Evolutionary conservation across 1,140 invertebrate genomes (phyloP).

Genomic region (Drosophila ficusphila): DNA sequence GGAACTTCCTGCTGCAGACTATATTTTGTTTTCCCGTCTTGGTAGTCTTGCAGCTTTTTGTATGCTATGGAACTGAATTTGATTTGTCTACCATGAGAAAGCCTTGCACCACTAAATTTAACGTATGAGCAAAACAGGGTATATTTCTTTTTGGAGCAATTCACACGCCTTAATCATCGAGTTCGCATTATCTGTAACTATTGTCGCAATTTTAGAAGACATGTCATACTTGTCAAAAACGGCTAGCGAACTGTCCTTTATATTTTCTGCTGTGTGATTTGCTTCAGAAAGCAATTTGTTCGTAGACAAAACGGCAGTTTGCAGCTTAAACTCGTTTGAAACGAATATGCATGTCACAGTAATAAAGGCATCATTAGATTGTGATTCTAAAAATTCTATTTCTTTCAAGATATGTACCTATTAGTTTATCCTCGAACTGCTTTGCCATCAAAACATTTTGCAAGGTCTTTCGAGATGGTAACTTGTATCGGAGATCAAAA

Average conservation of each 20-base stretch:
- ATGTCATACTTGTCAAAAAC: constrained; percentile 22
- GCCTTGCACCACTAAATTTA: constrained; percentile 24
- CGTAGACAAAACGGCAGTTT: constrained; percentile 20
- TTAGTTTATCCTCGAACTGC: not conserved
- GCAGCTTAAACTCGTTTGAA: constrained; percentile 10
- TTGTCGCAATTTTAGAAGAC: constrained; percentile 1
- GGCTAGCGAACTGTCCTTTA: not conserved
- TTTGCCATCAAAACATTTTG: constrained; percentile 6
- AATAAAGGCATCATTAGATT: constrained; percentile 9
- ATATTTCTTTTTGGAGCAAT: constrained; percentile 15
- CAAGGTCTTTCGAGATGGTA: constrained; percentile 12
- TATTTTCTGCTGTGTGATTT: constrained; percentile 28
- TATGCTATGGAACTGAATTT: too few relatives aligned
- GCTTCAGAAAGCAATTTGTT: constrained; percentile 11
- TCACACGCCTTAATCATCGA: constrained; percentile 23
- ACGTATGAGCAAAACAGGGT: constrained; percentile 13
- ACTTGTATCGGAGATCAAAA: not conserved
- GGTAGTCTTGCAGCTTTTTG: too few relatives aligned
- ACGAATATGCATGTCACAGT: constrained; percentile 29
- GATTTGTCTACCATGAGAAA: not conserved
- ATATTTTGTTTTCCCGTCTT: too few relatives aligned
- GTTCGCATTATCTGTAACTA: constrained; percentile 23
- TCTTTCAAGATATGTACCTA: not conserved
- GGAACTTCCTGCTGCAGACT: too few relatives aligned
- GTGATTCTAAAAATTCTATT: constrained; percentile 8